Percentiles rank a stretch among this genome's conserved stretches.
These are phyloP conservation scores for Crocodylus rhombifer DNA, from an alignment of 2,797 vertebrate species.

Conservation along the genomic window DNA sequence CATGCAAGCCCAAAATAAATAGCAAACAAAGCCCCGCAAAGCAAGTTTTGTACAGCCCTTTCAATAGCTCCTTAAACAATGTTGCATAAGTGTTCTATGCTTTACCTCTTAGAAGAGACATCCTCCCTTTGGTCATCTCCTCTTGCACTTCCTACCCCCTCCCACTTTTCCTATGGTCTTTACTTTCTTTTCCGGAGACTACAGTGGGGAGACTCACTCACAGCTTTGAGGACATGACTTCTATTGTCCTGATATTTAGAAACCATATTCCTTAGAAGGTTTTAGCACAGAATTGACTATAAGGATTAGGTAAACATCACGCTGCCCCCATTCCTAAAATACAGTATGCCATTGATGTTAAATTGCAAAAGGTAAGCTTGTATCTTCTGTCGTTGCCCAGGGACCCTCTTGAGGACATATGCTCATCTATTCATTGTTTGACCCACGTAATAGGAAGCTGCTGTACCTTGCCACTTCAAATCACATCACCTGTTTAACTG, in stretches of 20 bases:
- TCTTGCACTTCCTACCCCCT: not conserved
- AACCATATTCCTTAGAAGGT: not conserved
- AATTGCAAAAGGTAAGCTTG: not conserved
- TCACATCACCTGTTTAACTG: slow-evolving; percentile 36
- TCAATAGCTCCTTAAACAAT: not conserved
- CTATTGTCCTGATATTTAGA: not conserved
- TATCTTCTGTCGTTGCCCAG: not conserved
- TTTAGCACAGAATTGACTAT: not conserved
- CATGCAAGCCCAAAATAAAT: not conserved
- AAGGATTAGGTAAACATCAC: slow-evolving; percentile 17
- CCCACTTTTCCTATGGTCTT: fast-evolving
- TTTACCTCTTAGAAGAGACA: not conserved
- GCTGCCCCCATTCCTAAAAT: not conserved
- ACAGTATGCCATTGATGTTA: not conserved
- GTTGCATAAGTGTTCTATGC: not conserved
- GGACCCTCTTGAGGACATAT: not conserved
- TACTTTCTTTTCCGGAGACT: not conserved
- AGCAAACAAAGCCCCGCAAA: not conserved
- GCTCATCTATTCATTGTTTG: not conserved
- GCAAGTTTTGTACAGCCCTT: not conserved
- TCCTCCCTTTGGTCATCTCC: not conserved
- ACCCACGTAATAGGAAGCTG: not conserved
- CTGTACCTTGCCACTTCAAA: not conserved
- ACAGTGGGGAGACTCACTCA: not conserved
- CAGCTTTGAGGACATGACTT: not conserved